Base-by-base conservation (phyloP, 2,113 vertebrate genomes). In the Chloroceryle aenea region DNA sequence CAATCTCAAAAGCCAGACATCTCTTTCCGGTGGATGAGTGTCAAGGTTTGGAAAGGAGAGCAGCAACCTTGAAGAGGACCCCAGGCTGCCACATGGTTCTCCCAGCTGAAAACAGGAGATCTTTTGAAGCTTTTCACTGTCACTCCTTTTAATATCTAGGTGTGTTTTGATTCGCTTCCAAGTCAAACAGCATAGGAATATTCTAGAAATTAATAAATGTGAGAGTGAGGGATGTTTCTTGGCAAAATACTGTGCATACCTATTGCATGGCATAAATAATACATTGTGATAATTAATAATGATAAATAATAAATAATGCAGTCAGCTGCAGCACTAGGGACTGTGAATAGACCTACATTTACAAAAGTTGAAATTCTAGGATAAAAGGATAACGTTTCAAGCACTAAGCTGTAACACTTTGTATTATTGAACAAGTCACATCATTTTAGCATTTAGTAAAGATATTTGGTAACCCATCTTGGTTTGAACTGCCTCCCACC, bases 251-350 rank as follows among this genome's bases (percentile, higher is more conserved):
- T 69, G 19, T 85, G 94, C 56, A 38, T 96, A 93, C 90, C 93
- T 96, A 94, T 96, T 96, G 89, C 92, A 93, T 25, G 27, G 75
- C 85, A 95, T 96, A 97, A 96, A 96, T 96, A 97, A 97, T 96
- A 83, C 88, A 97, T 97, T 69, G 69, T 68, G 90, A 97, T 96
- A 96, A 97, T 97, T 97, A 96, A 96, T 97, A 96, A 97, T 95
- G 93, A 94, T 95, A 93, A 97, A 96, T 96, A 97, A 97, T 95
- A 97, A 96, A 97, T 97, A 97, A 96, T 93, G 79, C 91, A 95
- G 96, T 94, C 87, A 82, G 88, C 45, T 90, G 64, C 66, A 79
- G 56, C 87, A 68, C 90, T 80, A 15, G 94, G 81, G 77, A 93
- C 82, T 63, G 43, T 86, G 67, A 63, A 84, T 30, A 96, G 95